Conservation (phyloP, 2,797 vertebrate genomes). For the Eulemur coronatus region DNA sequence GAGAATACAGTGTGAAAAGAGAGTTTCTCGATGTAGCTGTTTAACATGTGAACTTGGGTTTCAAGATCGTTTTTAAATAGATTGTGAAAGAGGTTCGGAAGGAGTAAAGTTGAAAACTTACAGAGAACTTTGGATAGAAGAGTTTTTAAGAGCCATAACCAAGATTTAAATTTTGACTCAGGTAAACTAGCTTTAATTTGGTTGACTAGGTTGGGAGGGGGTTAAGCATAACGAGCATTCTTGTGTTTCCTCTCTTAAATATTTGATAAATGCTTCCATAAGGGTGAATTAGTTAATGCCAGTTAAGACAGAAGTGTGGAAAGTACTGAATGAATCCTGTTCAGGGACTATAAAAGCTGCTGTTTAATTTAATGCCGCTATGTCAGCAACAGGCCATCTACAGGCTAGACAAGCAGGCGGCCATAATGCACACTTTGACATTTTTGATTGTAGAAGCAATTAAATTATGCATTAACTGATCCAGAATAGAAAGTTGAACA, state of each 20-base stretch:
- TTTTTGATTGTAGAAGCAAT: neutral
- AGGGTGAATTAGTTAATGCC: neutral
- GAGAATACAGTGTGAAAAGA: neutral
- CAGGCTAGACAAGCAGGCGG: neutral
- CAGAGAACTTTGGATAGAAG: neutral
- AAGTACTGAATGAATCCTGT: neutral
- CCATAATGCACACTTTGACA: neutral
- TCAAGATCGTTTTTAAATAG: constrained; percentile 24
- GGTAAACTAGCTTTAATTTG: neutral
- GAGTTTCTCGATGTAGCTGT: neutral
- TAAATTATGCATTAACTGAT: neutral
- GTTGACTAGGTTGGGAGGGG: neutral
- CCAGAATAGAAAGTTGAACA: neutral
- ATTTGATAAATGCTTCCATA: neutral
- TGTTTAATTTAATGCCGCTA: neutral
- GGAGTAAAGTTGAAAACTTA: neutral
- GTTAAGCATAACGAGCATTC: neutral
- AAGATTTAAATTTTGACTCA: neutral
- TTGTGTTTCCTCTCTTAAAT: constrained; percentile 3
- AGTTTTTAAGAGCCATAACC: neutral
- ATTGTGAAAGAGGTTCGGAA: neutral
- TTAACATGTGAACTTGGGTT: neutral
- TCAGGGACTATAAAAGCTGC: neutral
- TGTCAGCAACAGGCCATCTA: neutral
- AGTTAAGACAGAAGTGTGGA: neutral